phyloP scores from a whole-genome alignment of 2,113 vertebrate species.

The Bambusicola thoracicus region DNA sequence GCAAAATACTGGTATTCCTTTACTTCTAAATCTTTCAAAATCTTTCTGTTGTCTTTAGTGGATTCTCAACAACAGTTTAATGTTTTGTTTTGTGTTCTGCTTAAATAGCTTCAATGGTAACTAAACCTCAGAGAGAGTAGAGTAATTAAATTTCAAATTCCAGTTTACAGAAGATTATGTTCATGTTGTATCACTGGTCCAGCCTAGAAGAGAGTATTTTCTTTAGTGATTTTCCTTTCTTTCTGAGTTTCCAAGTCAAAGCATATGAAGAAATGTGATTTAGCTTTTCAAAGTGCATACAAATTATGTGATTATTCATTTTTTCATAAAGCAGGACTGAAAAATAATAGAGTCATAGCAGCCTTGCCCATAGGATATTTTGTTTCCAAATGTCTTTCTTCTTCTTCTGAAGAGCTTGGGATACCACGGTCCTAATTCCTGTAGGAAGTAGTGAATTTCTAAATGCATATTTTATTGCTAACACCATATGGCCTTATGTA shows the following conservation, averaged over 20 bases:
- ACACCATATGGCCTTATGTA: background rate
- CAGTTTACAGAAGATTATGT: background rate
- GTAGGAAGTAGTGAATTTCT: background rate
- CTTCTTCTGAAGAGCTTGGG: background rate
- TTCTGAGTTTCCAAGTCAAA: background rate
- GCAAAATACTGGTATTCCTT: background rate
- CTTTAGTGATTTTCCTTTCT: background rate
- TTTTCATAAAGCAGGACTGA: background rate
- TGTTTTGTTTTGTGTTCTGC: background rate
- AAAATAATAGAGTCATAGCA: background rate
- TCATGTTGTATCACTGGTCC: background rate
- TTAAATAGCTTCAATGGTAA: background rate
- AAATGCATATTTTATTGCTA: background rate
- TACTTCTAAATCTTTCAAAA: background rate
- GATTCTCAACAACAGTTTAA: background rate
- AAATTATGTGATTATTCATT: background rate
- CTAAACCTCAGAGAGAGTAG: background rate
- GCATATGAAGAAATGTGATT: fast-evolving
- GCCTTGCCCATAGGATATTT: background rate
- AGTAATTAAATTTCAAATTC: background rate
- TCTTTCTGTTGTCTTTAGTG: background rate
- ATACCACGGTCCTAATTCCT: background rate
- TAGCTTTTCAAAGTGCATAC: background rate
- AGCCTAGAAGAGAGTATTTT: background rate
- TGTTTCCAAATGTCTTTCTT: background rate